Conservation (phyloP, 2,888 invertebrate genomes). For the Lottia scabra region DNA sequence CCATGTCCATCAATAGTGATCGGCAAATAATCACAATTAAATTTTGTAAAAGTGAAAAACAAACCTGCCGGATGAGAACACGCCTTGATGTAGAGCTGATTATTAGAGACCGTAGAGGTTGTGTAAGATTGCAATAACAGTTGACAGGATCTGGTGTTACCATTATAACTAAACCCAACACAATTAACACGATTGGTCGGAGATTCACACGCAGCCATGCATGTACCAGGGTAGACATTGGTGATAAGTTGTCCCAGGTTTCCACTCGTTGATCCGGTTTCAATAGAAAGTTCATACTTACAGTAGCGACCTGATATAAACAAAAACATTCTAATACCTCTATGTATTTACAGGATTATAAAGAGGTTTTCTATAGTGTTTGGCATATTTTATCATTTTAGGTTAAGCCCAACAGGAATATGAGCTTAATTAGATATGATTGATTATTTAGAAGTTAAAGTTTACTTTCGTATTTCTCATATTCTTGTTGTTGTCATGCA, state of each 20-base stretch:
- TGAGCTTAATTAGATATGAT: too few relatives aligned
- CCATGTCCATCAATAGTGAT: too few relatives aligned
- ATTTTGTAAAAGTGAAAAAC: too few relatives aligned
- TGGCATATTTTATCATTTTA: too few relatives aligned
- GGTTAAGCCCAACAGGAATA: too few relatives aligned
- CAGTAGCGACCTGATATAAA: constrained; percentile 3
- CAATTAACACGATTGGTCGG: not conserved
- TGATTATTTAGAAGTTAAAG: too few relatives aligned
- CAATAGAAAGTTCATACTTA: not conserved
- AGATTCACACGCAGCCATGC: not conserved
- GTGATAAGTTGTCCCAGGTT: not conserved
- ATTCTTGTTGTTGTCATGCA: too few relatives aligned
- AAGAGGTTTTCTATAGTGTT: too few relatives aligned
- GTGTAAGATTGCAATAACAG: not conserved
- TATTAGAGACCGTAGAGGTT: not conserved
- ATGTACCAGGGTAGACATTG: not conserved
- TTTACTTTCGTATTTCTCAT: too few relatives aligned
- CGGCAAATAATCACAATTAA: too few relatives aligned
- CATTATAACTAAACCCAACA: constrained; percentile 6
- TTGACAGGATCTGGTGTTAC: not conserved
- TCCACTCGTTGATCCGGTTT: not conserved
- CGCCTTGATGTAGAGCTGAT: not conserved
- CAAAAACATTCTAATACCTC: too few relatives aligned
- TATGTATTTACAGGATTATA: too few relatives aligned
- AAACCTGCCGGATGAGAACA: constrained; percentile 6